Base-by-base conservation (phyloP, 2,888 invertebrate species). In the Aspidiotus rigidus region DNA sequence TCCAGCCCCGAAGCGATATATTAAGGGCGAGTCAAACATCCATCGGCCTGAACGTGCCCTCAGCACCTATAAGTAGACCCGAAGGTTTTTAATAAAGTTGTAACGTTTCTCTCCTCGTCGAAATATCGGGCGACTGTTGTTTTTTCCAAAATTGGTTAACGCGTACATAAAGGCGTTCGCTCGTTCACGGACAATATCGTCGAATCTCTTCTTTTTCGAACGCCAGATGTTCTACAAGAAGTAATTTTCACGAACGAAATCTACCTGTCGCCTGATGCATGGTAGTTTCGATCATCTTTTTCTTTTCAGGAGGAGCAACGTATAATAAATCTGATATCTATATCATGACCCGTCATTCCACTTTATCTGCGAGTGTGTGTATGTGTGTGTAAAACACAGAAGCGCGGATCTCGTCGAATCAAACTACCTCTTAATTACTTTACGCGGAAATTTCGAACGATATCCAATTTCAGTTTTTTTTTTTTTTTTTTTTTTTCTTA, bases 221-320 rank as follows among this genome's bases (percentile, higher is more conserved):
- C 49, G 49, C 49, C 49, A 49, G 49, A 49, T 49, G 49, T 49
- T 49, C n/a, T 49, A 1, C 6, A 49, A 49, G 11, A 49, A 13
- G 49, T n/a, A 49, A n/a, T 49, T 49, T 49, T 49, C 49, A 49
- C n/a, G 49, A 49, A 13, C 49, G 49, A 49, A 49, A 49, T 49
- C 49, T 49, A 49, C 49, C 49, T 49, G 49, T n/a, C 49, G 49
- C 11, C 28, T 49, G 49, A 3, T 13, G 6, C 6, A 2, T 6
- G 2, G 1, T 28, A 3, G 1, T 5, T 28, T 28, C 28, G 28
- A 28, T 28, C 28, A 28, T 28, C 28, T 3, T 28, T 3, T 28
- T 28, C 28, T 28, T 28, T 28, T 28, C 28, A 28, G 28, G 28
- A 28, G 28, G 49, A 49, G n/a, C 49, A n/a, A 49, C n/a, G 10